Conservation (phyloP, 1,140 invertebrate species). For the Drosophila rufa region DNA sequence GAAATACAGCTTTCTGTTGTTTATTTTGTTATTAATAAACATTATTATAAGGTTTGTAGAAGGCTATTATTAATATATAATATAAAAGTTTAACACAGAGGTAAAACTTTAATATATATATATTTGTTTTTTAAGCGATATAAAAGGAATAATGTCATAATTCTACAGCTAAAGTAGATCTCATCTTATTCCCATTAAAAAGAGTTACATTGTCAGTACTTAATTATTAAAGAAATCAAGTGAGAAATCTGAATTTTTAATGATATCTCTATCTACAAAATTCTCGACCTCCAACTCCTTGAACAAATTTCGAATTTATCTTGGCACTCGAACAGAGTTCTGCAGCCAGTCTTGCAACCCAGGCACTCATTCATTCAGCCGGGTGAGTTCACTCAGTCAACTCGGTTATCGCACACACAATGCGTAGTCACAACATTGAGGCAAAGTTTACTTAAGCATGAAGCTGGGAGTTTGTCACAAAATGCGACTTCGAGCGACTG, state of each 20-base stretch:
- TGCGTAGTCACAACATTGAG: conserved; percentile 44
- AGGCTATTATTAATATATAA: too few species aligned
- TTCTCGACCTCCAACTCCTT: conserved; percentile 7
- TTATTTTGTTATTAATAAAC: background rate
- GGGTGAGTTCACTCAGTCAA: conserved; percentile 46
- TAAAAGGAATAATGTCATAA: too few species aligned
- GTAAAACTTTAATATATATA: too few species aligned
- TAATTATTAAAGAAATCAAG: background rate
- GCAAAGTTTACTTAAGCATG: conserved; percentile 47
- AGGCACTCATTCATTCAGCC: conserved; percentile 33
- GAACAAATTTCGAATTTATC: conserved; percentile 24
- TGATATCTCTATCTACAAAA: background rate
- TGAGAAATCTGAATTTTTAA: background rate
- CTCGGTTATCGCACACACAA: conserved; percentile 43
- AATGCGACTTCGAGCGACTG: conserved; percentile 20
- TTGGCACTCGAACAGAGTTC: conserved; percentile 3
- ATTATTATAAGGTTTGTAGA: too few species aligned
- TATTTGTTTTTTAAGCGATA: too few species aligned
- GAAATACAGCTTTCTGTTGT: too few species aligned
- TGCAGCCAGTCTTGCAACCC: conserved; percentile 3
- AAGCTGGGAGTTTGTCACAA: conserved; percentile 38
- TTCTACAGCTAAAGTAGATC: background rate
- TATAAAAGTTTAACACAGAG: too few species aligned
- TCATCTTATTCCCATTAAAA: background rate
- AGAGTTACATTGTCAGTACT: background rate